Base-by-base conservation (phyloP, 2,113 vertebrate species). In the Actenoides lindsayi region DNA sequence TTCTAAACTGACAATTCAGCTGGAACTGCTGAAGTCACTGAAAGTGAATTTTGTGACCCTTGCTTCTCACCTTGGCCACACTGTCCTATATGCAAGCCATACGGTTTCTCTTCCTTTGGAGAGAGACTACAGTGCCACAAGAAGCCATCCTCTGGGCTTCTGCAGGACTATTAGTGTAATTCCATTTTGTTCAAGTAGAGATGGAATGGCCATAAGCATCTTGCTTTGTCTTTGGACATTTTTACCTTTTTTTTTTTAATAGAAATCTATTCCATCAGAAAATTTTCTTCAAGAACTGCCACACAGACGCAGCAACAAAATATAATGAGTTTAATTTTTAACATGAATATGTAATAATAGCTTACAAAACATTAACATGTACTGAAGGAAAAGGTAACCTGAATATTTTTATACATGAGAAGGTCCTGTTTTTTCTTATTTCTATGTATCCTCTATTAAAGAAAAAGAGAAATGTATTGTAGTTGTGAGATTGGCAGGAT, bases 51-150 rank as follows among this genome's bases (percentile, higher is more conserved):
- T 75, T 87, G 21, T 90, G 78, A 89, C 62, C 56, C 56, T 70
- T 87, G 10, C 6, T 90, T 96, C 18, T 93, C 63, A 93, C 71
- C 76, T 92, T 92, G 76, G 28, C 25, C 35, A 23, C 27, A 23
- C 27, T 75, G n/a, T 6, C 28, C 60, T 56, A 4, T 46, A 39
- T 2, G 7, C 39, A 78, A 74, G 31, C 25, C 0, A 0, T 37
- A 59, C 14, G 39, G 9, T 46, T 65, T 48, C 13, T 73, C 10
- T 59, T 67, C 30, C 17, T 33, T 67, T 63, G 25, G 9, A 63
- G 12, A 77, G 11, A 77, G 16, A 31, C 14, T 20, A 9, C 12
- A 54, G 8, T 68, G 23, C 13, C 28, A 60, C 15, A 46, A 51
- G 6, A 4, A 89, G 7, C 10, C 5, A 35, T 44, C 7, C 18